Evolutionary conservation across 2,797 vertebrate species (phyloP).

Genomic region (Liasis olivaceus): DNA sequence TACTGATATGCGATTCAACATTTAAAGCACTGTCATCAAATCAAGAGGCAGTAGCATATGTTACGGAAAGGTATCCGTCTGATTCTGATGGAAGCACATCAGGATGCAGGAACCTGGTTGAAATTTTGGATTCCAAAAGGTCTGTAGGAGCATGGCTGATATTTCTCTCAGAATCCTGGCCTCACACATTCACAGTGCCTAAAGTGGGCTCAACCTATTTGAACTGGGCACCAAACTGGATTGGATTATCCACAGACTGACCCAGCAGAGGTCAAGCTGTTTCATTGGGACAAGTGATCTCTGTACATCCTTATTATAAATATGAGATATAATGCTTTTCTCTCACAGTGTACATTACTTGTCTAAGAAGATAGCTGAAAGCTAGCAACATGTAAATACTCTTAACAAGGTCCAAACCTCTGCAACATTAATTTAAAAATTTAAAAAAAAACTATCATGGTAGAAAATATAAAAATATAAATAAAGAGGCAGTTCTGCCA

Average conservation of each 20-base stretch:
- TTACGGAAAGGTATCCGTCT: background rate
- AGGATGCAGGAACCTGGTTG: background rate
- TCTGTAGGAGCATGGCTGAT: background rate
- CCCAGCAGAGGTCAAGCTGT: background rate
- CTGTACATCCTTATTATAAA: background rate
- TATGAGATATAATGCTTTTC: background rate
- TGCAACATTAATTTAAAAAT: background rate
- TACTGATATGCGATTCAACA: background rate
- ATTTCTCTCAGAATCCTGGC: background rate
- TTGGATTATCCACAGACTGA: background rate
- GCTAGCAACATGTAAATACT: background rate
- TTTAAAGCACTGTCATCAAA: background rate
- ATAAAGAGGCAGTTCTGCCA: background rate
- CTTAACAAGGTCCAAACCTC: background rate
- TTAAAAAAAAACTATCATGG: background rate
- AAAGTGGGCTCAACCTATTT: background rate
- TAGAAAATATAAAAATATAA: background rate
- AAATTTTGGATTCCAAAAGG: background rate
- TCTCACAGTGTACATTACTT: background rate
- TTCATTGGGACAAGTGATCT: background rate
- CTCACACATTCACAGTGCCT: background rate
- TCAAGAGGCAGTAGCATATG: background rate
- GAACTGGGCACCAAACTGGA: background rate
- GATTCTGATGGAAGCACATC: background rate
- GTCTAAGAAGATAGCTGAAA: background rate